Percentiles rank a stretch among this genome's conserved stretches.
phyloP scores from a whole-genome alignment of 2,113 vertebrate species.

The Pterophyllum scalare region DNA sequence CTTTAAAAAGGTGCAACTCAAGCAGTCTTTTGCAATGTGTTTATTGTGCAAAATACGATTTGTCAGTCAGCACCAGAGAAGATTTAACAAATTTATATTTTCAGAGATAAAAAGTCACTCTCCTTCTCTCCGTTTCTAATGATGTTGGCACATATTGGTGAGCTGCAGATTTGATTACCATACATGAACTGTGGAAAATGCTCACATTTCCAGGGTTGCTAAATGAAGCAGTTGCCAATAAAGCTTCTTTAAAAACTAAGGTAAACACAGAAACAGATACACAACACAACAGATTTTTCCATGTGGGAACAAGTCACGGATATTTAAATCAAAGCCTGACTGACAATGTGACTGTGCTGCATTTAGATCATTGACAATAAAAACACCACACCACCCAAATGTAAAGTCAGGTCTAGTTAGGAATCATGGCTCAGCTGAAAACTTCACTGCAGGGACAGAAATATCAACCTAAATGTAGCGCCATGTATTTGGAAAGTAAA shows the following conservation, averaged over 20 bases:
- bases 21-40: background rate
- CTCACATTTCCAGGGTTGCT: background rate
- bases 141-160: background rate
- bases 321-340: background rate
- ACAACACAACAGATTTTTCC: background rate
- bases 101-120: background rate
- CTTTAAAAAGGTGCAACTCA: background rate
- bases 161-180: background rate
- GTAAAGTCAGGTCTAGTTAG: background rate
- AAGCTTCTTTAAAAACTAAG: background rate
- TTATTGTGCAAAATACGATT: background rate
- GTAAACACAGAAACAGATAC: background rate
- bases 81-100: background rate
- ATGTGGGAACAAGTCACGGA: background rate
- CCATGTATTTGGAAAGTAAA: conserved; percentile 70
- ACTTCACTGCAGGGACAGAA: conserved; percentile 49
- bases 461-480: conserved; percentile 57
- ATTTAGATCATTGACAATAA: background rate
- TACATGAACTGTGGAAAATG: background rate
- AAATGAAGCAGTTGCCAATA: background rate
- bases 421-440: conserved; percentile 29
- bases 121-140: background rate
- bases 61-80: too few species aligned
- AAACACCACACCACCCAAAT: background rate
- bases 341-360: background rate